Conservation (phyloP, 2,113 vertebrate species). For the Halichoerus grypus region DNA sequence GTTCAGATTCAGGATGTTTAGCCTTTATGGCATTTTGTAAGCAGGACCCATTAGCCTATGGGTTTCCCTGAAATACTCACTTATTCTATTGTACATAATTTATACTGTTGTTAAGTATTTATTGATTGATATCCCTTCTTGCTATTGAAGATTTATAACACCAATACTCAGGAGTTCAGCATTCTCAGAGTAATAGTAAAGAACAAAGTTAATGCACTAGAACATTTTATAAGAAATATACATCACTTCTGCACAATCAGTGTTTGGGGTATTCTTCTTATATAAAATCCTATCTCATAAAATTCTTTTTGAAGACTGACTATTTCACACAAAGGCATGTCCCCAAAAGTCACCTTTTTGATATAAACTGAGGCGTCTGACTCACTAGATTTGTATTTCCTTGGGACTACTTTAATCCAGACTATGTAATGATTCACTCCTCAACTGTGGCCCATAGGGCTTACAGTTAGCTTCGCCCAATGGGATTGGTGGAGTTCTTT, state of each 20-base stretch:
- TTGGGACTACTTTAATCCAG: not conserved
- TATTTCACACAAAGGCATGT: not conserved
- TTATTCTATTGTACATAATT: constrained; percentile 70
- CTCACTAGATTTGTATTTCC: not conserved
- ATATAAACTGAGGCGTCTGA: constrained; percentile 7
- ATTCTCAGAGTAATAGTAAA: constrained; percentile 55
- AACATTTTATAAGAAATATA: not conserved
- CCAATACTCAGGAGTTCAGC: constrained; percentile 51
- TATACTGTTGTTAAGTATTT: constrained; percentile 77
- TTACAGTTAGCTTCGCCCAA: not conserved
- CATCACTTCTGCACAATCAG: not conserved
- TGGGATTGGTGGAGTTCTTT: not conserved
- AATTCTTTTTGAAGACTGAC: constrained; percentile 10
- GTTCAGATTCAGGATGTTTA: constrained; percentile 44
- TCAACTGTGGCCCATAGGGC: not conserved
- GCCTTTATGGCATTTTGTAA: constrained; percentile 55
- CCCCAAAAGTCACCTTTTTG: constrained; percentile 51
- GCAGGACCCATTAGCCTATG: constrained; percentile 58
- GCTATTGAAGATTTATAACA: constrained; percentile 69
- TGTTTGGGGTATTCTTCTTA: constrained; percentile 53
- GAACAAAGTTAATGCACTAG: constrained; percentile 64
- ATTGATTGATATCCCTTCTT: constrained; percentile 71
- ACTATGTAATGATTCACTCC: not conserved
- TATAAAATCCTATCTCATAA: not conserved
- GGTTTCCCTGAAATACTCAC: constrained; percentile 31